Evolutionary conservation across 2,797 vertebrate species (phyloP), one percentile per base, ranked within the genome.

Genomic region (Nannoperca australis): DNA sequence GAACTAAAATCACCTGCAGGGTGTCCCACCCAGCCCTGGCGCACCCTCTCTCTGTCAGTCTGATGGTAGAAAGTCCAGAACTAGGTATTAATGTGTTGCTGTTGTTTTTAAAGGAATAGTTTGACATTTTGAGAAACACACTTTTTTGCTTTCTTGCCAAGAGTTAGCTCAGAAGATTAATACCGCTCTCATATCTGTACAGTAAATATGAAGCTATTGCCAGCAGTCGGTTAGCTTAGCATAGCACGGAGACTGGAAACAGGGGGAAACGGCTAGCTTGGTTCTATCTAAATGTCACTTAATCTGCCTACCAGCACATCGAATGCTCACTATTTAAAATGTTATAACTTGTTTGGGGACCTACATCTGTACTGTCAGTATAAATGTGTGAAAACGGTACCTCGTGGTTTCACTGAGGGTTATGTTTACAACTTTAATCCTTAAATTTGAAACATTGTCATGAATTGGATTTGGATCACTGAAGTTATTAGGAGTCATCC

Each of bases 1-100:
- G 96, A 2, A 95, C 94, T 30, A 91, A 82, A 13, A 89, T 96
- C 67, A 96, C 76, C 86, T 98, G 97, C 83, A 94, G 73, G 22
- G 96, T 97, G 68, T 90, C 95, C 34, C 97, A 98, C 7, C 0
- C 63, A 24, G 88, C 96, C 42, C 84, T 96, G 83, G 69, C 91
- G 20, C 47, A 93, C 40, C 95, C 95, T 1, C 45, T 94, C 3
- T 53, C 79, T 10, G 59, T 89, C 68, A 95, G 88, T 2, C 45
- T 92, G 61, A 73, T 89, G 14, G 88, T 95, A 20, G 70, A 91
- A 54, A 44, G 34, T 71, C 87, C 92, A 60, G 68, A 90, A 68
- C 42, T 85, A 88, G 88, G 94, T 95, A 83, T 24, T 32, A 27
- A 50, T 44, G 24, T 65, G 15, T n/a, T 3, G 1, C n/a, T 67